phyloP scores from a whole-genome alignment of 1,140 invertebrate genomes.

The Philaenus spumarius region DNA sequence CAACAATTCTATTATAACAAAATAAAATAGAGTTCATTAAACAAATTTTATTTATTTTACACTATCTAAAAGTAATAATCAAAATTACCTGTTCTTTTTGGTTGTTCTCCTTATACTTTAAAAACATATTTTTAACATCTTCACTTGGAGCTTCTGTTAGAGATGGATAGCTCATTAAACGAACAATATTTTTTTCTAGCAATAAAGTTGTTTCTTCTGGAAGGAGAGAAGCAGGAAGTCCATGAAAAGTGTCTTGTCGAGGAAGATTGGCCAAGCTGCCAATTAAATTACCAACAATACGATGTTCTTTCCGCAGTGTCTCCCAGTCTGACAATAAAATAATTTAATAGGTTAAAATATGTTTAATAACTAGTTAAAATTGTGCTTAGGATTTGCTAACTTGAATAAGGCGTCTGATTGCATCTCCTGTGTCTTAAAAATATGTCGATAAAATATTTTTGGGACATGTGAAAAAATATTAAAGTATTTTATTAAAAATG shows the following conservation, averaged over 20 bases:
- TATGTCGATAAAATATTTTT: too few relatives aligned
- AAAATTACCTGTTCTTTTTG: slow-evolving; percentile 44
- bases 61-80: background rate
- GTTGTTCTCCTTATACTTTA: slow-evolving; percentile 45
- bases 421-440: too few relatives aligned
- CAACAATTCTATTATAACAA: background rate
- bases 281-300: slow-evolving; percentile 59
- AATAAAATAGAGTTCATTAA: background rate
- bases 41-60: background rate
- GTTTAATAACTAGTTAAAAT: too few relatives aligned
- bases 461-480: too few relatives aligned
- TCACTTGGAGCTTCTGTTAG: slow-evolving; percentile 27
- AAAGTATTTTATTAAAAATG: too few relatives aligned
- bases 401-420: too few relatives aligned
- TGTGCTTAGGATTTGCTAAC: too few relatives aligned
- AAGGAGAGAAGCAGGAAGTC: slow-evolving; percentile 58
- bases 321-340: slow-evolving; percentile 51
- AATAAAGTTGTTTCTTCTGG: slow-evolving; percentile 60
- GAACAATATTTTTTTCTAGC: slow-evolving; percentile 50
- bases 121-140: slow-evolving; percentile 35
- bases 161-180: slow-evolving; percentile 37
- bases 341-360: background rate
- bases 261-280: slow-evolving; percentile 55
- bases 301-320: slow-evolving; percentile 49
- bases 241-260: slow-evolving; percentile 54